These are phyloP conservation scores for Onychorhynchus coronatus DNA, from an alignment of 2,113 vertebrate genomes.

Conservation along the genomic window DNA sequence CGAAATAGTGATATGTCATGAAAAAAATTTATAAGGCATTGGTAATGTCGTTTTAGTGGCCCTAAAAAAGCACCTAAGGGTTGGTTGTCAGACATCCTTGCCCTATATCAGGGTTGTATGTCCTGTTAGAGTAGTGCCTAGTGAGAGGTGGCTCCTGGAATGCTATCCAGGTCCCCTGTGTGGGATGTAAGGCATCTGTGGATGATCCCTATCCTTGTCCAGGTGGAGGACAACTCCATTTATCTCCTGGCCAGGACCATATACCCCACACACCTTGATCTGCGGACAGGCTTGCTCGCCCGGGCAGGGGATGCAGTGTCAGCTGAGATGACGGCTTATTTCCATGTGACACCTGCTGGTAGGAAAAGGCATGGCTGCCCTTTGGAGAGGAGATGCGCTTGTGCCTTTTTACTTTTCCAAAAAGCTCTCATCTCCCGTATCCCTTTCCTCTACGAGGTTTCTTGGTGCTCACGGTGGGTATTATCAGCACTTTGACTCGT, in stretches of 20 bases:
- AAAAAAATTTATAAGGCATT: background rate
- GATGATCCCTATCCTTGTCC: background rate
- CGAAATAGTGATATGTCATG: background rate
- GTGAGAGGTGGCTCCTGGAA: background rate
- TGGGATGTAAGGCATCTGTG: background rate
- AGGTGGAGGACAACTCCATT: background rate
- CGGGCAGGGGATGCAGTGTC: background rate
- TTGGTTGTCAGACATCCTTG: background rate
- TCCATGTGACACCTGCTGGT: constrained; percentile 25
- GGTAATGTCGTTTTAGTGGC: background rate
- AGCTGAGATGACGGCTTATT: background rate
- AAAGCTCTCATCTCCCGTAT: background rate
- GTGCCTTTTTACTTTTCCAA: background rate
- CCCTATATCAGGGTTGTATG: background rate
- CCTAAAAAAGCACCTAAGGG: background rate
- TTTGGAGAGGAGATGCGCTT: background rate
- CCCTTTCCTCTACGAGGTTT: rapidly evolving
- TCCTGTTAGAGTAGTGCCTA: background rate
- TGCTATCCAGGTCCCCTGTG: rapidly evolving
- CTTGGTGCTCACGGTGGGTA: background rate
- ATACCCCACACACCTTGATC: background rate
- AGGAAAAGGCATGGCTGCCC: background rate
- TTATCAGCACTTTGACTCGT: background rate
- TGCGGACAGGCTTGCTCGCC: background rate
- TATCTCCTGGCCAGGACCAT: rapidly evolving